Evolutionary conservation across 2,797 vertebrate species (phyloP).

Genomic region (Bucorvus abyssinicus): DNA sequence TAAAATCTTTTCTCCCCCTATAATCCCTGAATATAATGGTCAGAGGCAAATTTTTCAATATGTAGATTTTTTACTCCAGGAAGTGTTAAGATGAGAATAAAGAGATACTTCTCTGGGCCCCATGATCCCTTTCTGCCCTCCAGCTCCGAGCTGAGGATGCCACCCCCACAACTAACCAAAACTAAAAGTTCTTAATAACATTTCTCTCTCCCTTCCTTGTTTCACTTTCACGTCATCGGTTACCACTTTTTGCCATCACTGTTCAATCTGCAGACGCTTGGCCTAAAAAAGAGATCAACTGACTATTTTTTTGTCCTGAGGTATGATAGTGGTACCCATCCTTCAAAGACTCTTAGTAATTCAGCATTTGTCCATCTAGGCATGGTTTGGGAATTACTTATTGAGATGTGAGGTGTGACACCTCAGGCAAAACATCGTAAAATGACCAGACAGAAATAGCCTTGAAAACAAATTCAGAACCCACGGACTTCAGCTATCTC

Average conservation of each 20-base stretch:
- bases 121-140: background rate
- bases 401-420: background rate
- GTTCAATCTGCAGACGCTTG: background rate
- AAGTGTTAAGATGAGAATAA: background rate
- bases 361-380: background rate
- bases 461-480: background rate
- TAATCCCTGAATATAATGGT: background rate
- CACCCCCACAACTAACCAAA: background rate
- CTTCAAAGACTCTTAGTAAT: background rate
- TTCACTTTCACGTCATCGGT: rapidly evolving
- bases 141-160: background rate
- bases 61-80: background rate
- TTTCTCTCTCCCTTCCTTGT: background rate
- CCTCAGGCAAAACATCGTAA: background rate
- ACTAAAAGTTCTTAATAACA: background rate
- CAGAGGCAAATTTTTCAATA: background rate
- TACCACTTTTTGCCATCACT: background rate
- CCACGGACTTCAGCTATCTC: background rate
- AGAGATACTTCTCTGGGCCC: background rate
- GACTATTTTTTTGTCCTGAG: background rate
- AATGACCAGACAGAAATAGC: background rate
- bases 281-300: background rate
- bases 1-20: background rate
- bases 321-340: background rate
- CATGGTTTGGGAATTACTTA: background rate